Conservation (phyloP, 2,888 invertebrate species). For the Ormyrus labotus region DNA sequence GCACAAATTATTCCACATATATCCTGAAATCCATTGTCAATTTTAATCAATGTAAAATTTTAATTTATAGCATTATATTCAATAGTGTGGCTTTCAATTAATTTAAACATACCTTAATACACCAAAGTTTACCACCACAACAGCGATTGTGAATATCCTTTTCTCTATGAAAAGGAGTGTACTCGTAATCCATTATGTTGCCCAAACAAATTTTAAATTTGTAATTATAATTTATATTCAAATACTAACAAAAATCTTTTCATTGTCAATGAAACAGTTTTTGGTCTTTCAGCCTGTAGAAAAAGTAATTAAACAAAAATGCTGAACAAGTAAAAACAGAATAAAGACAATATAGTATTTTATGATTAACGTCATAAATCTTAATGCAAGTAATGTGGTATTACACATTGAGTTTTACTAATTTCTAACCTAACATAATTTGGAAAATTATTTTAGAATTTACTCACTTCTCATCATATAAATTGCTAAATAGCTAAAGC, state of each 20-base stretch:
- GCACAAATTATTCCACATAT: constrained; percentile 97
- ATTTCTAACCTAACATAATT: constrained; percentile 25
- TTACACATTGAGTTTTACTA: not conserved
- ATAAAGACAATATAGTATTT: not conserved
- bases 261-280: constrained; percentile 22
- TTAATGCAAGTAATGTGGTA: not conserved
- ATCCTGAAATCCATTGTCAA: constrained; percentile 79
- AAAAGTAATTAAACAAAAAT: not conserved
- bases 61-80: not conserved
- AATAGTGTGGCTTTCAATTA: not conserved
- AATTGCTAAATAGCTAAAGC: not conserved
- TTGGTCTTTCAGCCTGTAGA: constrained; percentile 22
- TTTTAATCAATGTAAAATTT: not conserved
- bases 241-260: constrained; percentile 15
- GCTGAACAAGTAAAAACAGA: not conserved
- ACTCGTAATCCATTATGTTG: constrained; percentile 80
- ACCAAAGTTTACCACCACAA: constrained; percentile 91
- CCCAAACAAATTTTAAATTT: not conserved
- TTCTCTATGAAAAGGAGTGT: constrained; percentile 79
- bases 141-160: constrained; percentile 90
- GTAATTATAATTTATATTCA: constrained; percentile 30
- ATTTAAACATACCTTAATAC: constrained; percentile 81
- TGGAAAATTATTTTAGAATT: not conserved
- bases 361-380: not conserved
- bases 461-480: not conserved